Base-by-base conservation (phyloP, 2,797 vertebrate genomes). In the Lateolabrax maculatus region DNA sequence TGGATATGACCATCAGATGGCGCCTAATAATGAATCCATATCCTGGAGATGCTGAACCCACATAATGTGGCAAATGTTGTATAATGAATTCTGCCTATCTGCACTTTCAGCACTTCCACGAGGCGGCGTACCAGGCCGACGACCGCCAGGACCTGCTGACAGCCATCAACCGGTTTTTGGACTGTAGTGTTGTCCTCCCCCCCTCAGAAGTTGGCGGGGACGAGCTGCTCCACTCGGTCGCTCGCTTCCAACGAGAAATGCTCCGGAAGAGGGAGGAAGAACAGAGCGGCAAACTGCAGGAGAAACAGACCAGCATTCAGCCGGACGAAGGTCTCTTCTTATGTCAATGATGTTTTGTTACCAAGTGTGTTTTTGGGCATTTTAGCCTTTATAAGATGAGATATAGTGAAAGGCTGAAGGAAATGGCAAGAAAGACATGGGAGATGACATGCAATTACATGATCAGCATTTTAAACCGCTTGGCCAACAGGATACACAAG, bases 141-240 rank as follows among this genome's bases (percentile, higher is more conserved):
- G 96, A 97, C 81, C 96, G 97, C 0, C 97, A 97, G 0, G 97
- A 98, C 79, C 94, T 99, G 27, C 92, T 99, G 36, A 93, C 88
- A 0, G 97, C 97, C 89, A 97, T 99, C 92, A 98, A 97, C 0
- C 92, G 95, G 69, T 98, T 98, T 87, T 93, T 99, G 92, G 97
- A 98, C 93, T 95, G 96, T 92, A 98, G 97, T 1, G 93, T 97
- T 12, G 97, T 98, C 41, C 94, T 98, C 13, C 97, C 97, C 0
- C 97, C 97, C 0, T 97, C 96, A 0, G 97, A 98, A 71, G 94
- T 97, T 60, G 95, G 95, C 4, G 96, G 95, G 0, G 96, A 97
- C 13, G 96, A 98, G 84, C 92, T 97, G 71, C 95, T 97, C 51
- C 96, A 94, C 23, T 97, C 97, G 0, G 96, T 97, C 0, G 94